Conservation (phyloP, 2,888 invertebrate genomes). For the Rotaria macrura region DNA sequence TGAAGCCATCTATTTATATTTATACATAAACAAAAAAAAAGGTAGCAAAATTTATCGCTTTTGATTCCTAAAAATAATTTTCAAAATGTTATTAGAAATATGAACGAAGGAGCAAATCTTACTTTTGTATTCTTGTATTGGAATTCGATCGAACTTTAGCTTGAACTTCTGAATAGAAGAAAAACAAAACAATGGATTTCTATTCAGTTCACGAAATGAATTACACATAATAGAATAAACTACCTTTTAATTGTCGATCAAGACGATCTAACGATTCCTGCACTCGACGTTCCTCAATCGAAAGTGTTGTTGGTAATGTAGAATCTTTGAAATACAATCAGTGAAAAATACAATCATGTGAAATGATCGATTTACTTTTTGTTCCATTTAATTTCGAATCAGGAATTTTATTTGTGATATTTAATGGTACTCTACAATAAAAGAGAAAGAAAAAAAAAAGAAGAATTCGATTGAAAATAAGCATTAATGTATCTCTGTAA, state of each 20-base stretch:
- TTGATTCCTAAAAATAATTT: not conserved
- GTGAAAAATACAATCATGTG: too few relatives aligned
- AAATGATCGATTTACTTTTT: not conserved
- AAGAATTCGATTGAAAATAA: too few relatives aligned
- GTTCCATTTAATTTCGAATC: not conserved
- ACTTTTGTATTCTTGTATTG: not conserved
- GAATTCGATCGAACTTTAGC: not conserved
- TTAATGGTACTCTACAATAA: not conserved
- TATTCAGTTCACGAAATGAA: not conserved
- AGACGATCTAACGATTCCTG: not conserved
- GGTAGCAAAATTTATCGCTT: not conserved
- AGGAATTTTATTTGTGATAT: not conserved
- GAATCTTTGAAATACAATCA: not conserved
- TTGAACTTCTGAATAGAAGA: not conserved
- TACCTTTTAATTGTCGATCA: not conserved
- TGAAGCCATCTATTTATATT: not conserved
- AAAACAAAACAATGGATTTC: not conserved
- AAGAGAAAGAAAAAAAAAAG: not conserved
- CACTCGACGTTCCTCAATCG: not conserved
- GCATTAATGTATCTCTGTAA: too few relatives aligned
- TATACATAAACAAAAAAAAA: not conserved
- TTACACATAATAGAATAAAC: too few relatives aligned
- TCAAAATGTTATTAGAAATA: too few relatives aligned
- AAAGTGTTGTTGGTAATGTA: not conserved
- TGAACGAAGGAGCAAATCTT: too few relatives aligned